These are phyloP conservation scores for Propsilocerus akamusi DNA, from an alignment of 1,140 invertebrate species.

Conservation along the genomic window DNA sequence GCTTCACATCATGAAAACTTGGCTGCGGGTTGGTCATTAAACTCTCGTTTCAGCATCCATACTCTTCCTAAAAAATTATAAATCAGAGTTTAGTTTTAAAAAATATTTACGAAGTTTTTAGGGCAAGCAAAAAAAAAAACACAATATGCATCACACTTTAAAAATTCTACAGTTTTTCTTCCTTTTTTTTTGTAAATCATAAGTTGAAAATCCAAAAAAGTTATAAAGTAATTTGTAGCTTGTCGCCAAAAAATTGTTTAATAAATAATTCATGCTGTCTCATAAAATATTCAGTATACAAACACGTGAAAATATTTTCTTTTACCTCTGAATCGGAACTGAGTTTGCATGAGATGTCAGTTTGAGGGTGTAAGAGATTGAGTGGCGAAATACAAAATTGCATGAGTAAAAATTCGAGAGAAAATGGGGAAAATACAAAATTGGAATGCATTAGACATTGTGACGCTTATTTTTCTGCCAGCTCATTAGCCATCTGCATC, in stretches of 20 bases:
- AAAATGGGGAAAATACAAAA: background rate
- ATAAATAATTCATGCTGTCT: no score
- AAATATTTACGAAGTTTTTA: background rate
- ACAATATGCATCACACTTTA: background rate
- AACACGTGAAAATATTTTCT: background rate
- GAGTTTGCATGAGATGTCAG: background rate
- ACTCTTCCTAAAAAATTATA: background rate
- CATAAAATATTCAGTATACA: no score
- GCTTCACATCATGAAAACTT: no score
- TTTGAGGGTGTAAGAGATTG: background rate
- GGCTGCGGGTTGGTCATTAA: no score
- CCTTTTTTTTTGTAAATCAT: no score
- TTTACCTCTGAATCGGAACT: background rate
- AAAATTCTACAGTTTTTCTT: no score
- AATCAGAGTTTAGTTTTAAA: background rate
- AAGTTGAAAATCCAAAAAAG: no score
- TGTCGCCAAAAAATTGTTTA: no score
- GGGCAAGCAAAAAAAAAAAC: background rate
- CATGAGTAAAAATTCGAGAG: no score
- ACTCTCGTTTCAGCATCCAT: background rate
- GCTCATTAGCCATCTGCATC: slow-evolving; percentile 1
- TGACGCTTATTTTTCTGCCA: background rate
- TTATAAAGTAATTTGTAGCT: no score
- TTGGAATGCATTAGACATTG: background rate
- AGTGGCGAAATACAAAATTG: no score